Conservation (phyloP, 1,140 invertebrate genomes). For the Dendrolimus punctatus region DNA sequence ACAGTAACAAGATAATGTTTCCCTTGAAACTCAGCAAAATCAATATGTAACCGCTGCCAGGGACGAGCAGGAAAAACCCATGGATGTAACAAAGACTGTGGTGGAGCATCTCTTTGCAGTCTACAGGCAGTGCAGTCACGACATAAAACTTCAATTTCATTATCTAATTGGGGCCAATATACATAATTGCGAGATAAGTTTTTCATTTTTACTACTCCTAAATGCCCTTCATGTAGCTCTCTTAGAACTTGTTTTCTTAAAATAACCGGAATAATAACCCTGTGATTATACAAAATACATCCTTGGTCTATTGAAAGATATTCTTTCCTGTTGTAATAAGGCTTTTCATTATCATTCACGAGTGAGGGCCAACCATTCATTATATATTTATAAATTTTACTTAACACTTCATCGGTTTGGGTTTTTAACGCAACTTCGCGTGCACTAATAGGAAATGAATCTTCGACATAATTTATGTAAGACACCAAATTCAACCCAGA, state of each 20-base stretch:
- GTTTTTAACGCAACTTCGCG: too few species aligned
- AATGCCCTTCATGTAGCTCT: conserved; percentile 4
- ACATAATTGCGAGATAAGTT: background rate
- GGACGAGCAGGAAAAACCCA: too few species aligned
- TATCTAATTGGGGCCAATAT: background rate
- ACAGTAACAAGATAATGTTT: too few species aligned
- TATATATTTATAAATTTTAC: conserved; percentile 2
- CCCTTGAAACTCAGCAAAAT: too few species aligned
- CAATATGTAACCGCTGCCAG: too few species aligned
- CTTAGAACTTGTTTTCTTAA: background rate
- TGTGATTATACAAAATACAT: conserved; percentile 2
- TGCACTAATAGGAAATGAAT: background rate
- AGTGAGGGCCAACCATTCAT: conserved; percentile 1
- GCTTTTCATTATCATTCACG: background rate
- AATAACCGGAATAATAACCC: too few species aligned
- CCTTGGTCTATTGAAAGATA: conserved; percentile 1
- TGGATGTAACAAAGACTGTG: too few species aligned
- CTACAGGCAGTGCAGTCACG: too few species aligned
- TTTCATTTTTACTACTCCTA: conserved; percentile 2
- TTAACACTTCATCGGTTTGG: background rate
- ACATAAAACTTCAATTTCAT: too few species aligned
- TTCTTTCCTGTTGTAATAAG: conserved; percentile 3
- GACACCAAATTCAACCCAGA: background rate
- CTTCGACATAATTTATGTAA: background rate
- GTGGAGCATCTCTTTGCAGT: too few species aligned